Conservation (phyloP, 2,888 invertebrate species). For the Didymodactylos carnosus region DNA sequence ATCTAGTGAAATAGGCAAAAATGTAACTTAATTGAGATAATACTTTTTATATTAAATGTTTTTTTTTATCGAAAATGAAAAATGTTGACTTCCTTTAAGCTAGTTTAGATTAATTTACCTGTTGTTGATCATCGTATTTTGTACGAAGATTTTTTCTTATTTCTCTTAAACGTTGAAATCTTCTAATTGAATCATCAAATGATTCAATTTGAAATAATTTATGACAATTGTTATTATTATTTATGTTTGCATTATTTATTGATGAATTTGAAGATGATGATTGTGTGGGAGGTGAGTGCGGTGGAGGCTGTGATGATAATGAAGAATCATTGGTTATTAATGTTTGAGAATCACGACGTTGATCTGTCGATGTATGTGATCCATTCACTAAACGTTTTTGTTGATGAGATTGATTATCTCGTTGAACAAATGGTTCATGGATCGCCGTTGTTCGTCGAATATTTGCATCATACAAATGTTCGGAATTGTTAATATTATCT, state of each 20-base stretch:
- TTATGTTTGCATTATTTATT: background rate
- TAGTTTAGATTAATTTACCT: too few species aligned
- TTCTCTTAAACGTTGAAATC: background rate
- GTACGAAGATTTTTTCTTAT: background rate
- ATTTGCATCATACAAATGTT: background rate
- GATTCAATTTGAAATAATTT: background rate
- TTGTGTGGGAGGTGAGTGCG: background rate
- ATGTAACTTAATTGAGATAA: too few species aligned
- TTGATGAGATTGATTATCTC: background rate
- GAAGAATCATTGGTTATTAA: background rate
- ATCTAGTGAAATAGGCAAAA: too few species aligned
- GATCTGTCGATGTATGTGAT: background rate
- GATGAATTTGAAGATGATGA: background rate
- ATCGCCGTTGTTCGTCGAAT: background rate
- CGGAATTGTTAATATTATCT: background rate
- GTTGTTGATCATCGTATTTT: background rate
- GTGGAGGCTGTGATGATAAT: background rate
- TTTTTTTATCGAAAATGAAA: too few species aligned
- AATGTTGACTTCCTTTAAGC: too few species aligned
- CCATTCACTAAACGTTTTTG: background rate
- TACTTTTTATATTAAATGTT: too few species aligned
- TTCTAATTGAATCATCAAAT: background rate
- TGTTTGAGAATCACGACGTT: background rate
- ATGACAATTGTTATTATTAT: background rate
- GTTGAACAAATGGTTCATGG: too few species aligned